Base-by-base conservation (phyloP, 2,888 invertebrate genomes). In the Venusia cambrica region DNA sequence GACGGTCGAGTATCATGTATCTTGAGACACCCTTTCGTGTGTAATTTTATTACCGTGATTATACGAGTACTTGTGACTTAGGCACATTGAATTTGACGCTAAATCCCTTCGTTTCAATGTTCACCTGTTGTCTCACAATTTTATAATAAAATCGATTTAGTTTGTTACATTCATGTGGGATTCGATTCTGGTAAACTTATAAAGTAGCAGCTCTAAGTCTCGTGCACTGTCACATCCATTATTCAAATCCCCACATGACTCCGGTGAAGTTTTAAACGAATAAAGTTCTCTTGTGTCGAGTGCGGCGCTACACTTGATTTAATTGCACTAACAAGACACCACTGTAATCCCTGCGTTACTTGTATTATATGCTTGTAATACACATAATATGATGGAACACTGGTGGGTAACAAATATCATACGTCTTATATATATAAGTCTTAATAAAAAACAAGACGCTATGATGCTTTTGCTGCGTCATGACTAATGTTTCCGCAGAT, bases 281-380 rank as follows among this genome's bases (percentile, higher is more conserved):
- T 58, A 45, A 54, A 62, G 54, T 58, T 56, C 47, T 38, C 45
- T 43, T 48, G 52, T 38, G 45, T 38, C 33, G 48, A 54, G 48
- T 51, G 46, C 32, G 46, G 46, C 46, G 40, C 40, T 47, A 50
- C 57, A 52, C 56, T 58, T 64, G 54, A 62, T 67, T 63, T 67
- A 71, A 73, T 73, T 69, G 65, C 59, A 62, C 61, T 72, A 73
- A 74, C 71, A 69, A 73, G 71, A 61, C 58, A 58, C 57, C 51
- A 54, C 41, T 55, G 31, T 51, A 60, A 68, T 58, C 65, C 62
- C 51, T 54, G 62, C 59, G 65, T 65, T 69, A n/a, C n/a, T n/a
- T n/a, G n/a, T n/a, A n/a, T n/a, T n/a, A n/a, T n/a, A n/a, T n/a
- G n/a, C n/a, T n/a, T n/a, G n/a, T n/a, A n/a, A n/a, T n/a, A n/a